A percentile compares a stretch with the other conserved stretches of the same genome.
Evolutionary conservation across 1,140 invertebrate genomes (phyloP).

Genomic region (Caerostris extrusa): DNA sequence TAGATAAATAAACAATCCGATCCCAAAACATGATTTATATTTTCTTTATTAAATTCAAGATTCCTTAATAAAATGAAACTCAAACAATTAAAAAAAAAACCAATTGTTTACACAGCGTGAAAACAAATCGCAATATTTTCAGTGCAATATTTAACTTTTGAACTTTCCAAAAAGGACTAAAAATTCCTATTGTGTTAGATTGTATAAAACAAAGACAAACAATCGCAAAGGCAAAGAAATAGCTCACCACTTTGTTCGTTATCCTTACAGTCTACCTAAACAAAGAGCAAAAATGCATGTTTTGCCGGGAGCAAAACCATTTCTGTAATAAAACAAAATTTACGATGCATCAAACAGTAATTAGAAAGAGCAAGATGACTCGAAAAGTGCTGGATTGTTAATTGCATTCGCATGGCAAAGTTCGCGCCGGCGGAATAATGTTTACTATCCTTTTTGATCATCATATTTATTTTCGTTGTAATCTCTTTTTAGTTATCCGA

Average conservation of each 20-base stretch:
- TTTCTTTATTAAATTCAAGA: constrained; percentile 19
- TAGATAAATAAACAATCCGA: not conserved
- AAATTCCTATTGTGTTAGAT: constrained; percentile 19
- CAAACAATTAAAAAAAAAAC: not conserved
- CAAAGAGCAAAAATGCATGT: constrained; percentile 49
- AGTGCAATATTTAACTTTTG: constrained; percentile 40
- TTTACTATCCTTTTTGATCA: constrained; percentile 73
- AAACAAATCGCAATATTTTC: constrained; percentile 23
- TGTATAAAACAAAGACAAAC: too few species aligned
- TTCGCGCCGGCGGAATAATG: constrained; percentile 50
- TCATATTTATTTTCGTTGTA: constrained; percentile 70
- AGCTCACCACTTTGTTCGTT: not conserved
- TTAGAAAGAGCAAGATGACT: constrained; percentile 61
- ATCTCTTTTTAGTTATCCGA: constrained; percentile 69
- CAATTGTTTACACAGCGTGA: not conserved
- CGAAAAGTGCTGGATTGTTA: constrained; percentile 61
- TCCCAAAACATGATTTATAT: too few species aligned
- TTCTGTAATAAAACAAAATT: constrained; percentile 65
- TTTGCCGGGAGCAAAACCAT: constrained; percentile 57
- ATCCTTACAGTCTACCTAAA: not conserved
- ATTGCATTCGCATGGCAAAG: constrained; percentile 61
- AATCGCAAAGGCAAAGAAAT: not conserved
- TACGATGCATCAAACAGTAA: constrained; percentile 68
- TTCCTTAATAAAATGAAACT: constrained; percentile 1
- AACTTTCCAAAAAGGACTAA: not conserved